Evolutionary conservation across 2,888 invertebrate species (phyloP), one percentile per base, ranked within the genome.

Genomic region (Cloeon dipterum): DNA sequence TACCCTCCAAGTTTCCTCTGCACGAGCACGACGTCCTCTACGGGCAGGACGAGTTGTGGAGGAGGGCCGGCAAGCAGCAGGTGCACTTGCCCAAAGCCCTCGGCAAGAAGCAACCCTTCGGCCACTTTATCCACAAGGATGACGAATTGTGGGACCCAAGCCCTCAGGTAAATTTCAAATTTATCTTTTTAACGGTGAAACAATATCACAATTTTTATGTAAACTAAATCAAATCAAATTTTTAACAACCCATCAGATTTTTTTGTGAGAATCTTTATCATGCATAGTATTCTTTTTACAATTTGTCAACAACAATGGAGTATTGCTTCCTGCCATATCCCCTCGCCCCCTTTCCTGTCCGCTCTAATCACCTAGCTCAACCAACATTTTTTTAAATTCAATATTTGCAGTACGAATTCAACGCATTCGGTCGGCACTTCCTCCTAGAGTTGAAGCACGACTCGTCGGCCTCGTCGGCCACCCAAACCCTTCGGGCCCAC

Each of bases 71-170:
- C 17, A 16, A 23, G 14, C 23, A 7, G 5, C 29, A 29, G n/a
- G 25, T 23, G 25, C 25, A 8, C 25, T 25, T n/a, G 8, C 25
- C 25, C 8, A 23, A 23, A 8, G 8, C n/a, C n/a, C n/a, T n/a
- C n/a, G 8, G 8, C 25, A 23, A n/a, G 8, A 23, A 23, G 29
- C 68, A 67, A 47, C 64, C 67, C 51, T 70, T 68, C 39, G 73
- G 73, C 13, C 71, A 73, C 49, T 74, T 69, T 52, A 61, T 73
- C 26, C 68, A 65, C 44, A 61, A 62, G 44, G 57, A 61, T 34
- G 67, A 68, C 26, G 59, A 64, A 46, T 59, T 71, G 36, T 76
- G 76, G 74, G 75, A 76, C 51, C 71, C 73, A 3, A 72, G 74
- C 57, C 75, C 75, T 3, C 29, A 29, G 16, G 29, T 29, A 8